These are phyloP conservation scores for Lanistes nyassanus DNA, from an alignment of 1,140 invertebrate species.

Conservation along the genomic window DNA sequence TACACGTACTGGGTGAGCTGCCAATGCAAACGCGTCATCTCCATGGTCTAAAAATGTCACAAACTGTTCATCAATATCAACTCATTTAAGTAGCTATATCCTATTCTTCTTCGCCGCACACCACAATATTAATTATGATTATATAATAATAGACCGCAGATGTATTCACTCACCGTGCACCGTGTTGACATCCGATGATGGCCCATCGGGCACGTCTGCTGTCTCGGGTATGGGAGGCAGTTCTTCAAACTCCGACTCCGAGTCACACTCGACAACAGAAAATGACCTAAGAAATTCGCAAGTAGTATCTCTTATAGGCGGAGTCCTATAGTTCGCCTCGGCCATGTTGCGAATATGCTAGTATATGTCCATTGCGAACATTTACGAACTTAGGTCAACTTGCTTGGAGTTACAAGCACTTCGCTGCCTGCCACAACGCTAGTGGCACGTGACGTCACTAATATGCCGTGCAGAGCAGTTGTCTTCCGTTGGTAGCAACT, in stretches of 20 bases:
- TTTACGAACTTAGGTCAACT: background rate
- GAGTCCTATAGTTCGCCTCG: background rate
- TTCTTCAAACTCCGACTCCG: conserved; percentile 31
- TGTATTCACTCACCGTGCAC: conserved; percentile 4
- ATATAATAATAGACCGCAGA: no score
- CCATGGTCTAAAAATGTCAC: no score
- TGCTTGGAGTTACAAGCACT: background rate
- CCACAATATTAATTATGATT: no score
- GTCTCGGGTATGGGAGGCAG: conserved; percentile 32
- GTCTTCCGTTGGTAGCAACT: no score
- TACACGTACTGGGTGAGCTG: no score
- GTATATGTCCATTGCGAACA: background rate
- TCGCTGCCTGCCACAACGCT: conserved; percentile 4
- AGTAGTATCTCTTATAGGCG: conserved; percentile 23
- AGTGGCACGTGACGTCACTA: conserved; percentile 13
- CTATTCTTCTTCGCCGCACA: no score
- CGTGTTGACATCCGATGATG: no score
- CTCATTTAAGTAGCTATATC: no score
- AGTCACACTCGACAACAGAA: conserved; percentile 34
- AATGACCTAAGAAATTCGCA: conserved; percentile 31
- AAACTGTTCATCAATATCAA: no score
- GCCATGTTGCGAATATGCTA: conserved; percentile 5
- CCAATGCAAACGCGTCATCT: no score
- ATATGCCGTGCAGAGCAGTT: no score
- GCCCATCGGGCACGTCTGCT: conserved; percentile 14